These are phyloP conservation scores for Sminthopsis crassicaudata DNA, from an alignment of 2,113 vertebrate species.

Conservation along the genomic window DNA sequence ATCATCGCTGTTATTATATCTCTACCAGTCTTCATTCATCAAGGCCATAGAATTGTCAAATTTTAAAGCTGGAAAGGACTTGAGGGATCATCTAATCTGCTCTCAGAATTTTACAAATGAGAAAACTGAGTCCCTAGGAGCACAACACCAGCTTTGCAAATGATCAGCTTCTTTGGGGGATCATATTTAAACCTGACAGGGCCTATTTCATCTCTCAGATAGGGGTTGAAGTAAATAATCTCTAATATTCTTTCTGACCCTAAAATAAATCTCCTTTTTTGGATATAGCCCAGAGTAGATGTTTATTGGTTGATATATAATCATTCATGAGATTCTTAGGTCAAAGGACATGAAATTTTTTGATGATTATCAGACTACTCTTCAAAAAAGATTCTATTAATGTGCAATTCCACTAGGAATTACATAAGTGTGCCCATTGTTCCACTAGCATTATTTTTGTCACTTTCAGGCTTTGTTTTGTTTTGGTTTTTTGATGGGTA, in stretches of 20 bases:
- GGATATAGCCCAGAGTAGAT: background rate
- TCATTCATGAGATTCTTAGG: background rate
- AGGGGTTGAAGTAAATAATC: background rate
- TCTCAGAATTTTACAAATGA: background rate
- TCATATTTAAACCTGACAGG: background rate
- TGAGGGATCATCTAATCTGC: background rate
- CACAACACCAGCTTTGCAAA: background rate
- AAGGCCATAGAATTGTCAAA: background rate
- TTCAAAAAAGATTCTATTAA: background rate
- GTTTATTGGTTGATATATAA: background rate
- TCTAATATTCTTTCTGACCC: background rate
- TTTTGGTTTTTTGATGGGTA: background rate
- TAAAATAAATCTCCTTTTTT: background rate
- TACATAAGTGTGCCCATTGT: background rate
- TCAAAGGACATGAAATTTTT: background rate
- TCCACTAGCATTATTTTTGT: background rate
- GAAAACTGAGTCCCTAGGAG: background rate
- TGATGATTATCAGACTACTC: background rate
- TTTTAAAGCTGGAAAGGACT: background rate
- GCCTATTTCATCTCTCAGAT: background rate
- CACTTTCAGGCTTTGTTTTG: no score
- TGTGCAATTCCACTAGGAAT: background rate
- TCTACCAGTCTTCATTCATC: constrained; percentile 49
- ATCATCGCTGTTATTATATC: constrained; percentile 27
- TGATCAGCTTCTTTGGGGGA: background rate